These are phyloP conservation scores for Brachycybe producta DNA, from an alignment of 2,888 invertebrate species.

Conservation along the genomic window DNA sequence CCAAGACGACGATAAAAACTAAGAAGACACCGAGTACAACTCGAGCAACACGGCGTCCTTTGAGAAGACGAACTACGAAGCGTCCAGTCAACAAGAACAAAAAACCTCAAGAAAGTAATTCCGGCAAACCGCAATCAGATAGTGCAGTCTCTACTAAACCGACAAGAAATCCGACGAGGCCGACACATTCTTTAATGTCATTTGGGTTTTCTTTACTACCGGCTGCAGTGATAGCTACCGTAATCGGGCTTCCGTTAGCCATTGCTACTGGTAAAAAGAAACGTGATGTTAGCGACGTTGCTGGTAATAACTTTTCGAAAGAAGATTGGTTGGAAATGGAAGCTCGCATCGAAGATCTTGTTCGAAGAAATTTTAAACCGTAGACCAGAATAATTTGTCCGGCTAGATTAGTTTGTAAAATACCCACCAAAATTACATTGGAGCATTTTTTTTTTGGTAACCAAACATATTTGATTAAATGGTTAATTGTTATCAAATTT, in stretches of 20 bases:
- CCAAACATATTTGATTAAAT: too few species aligned
- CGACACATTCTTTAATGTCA: neutral
- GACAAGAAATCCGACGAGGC: conserved; percentile 5
- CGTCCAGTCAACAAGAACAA: neutral
- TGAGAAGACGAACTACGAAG: neutral
- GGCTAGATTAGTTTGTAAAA: too few species aligned
- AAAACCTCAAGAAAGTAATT: too few species aligned
- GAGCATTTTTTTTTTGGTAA: too few species aligned
- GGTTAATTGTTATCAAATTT: too few species aligned
- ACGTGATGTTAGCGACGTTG: conserved; percentile 10
- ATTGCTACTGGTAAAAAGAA: conserved; percentile 6
- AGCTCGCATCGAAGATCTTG: neutral
- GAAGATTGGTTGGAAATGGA: neutral
- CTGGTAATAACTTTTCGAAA: neutral
- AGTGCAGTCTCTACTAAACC: neutral
- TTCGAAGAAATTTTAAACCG: too few species aligned
- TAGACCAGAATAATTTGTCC: too few species aligned
- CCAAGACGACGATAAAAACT: neutral
- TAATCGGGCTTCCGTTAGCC: conserved; percentile 12
- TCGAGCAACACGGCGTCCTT: neutral
- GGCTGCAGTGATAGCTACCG: conserved; percentile 11
- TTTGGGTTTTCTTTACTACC: conserved; percentile 9
- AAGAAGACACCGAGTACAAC: neutral
- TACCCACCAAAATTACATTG: too few species aligned
- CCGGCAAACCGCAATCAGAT: too few species aligned